Base-by-base conservation (phyloP, 2,888 invertebrate genomes). In the Pomacea canaliculata region DNA sequence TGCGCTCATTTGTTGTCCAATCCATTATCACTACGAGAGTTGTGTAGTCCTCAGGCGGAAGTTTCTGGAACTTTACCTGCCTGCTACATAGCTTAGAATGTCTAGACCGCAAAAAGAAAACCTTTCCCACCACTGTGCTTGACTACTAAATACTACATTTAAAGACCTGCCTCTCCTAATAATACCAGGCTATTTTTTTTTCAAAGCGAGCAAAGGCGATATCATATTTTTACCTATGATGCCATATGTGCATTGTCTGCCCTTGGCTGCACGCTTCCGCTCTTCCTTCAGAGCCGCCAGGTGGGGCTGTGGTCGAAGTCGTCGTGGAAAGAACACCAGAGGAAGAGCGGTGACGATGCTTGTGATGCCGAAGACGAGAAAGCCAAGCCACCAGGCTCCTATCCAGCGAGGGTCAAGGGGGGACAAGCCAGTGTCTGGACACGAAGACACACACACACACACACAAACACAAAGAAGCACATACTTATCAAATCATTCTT, bases 331-430 rank as follows among this genome's bases (percentile, higher is more conserved):
- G n/a, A 78, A 81, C 46, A 82, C 56, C 8, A 84, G 71, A 8
- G 85, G 85, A 3, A 83, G 3, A 4, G 79, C 80, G 9, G 67
- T 69, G 13, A 82, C 3, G 0, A 85, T 62, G 7, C 83, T 80
- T 9, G 73, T 59, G 0, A 69, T 23, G 8, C 86, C 86, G 76
- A 86, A 86, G 16, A 80, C 66, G 37, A 86, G 63, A 62, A 84
- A 86, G 0, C 86, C 86, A 19, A 86, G 37, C 86, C 86, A 86
- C 86, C 85, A 86, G 37, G 86, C 86, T 0, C 86, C 86, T 19
- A 86, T 77, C 84, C 84, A 85, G 19, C 83, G 80, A 5, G 83
- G 83, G 69, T 85, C 83, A 5, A 70, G 65, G 13, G 82, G 83
- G 7, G 81, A 78, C 27, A 85, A 78, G 49, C 78, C 74, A 1